phyloP scores from a whole-genome alignment of 2,797 vertebrate species.

The Leptoclinus maculatus region DNA sequence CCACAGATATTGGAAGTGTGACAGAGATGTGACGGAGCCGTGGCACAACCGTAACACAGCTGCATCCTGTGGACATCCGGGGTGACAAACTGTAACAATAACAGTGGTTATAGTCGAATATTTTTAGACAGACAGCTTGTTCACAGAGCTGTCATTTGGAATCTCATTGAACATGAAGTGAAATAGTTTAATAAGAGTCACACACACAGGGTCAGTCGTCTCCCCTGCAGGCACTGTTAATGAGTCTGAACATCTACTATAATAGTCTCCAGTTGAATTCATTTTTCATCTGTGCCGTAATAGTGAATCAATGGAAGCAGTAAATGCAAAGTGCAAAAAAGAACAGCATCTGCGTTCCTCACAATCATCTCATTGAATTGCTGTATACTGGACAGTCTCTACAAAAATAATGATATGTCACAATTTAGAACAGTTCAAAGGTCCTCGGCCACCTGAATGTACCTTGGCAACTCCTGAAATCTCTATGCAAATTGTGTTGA shows the following conservation, averaged over 20 bases:
- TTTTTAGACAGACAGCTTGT: not conserved
- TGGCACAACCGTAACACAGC: not conserved
- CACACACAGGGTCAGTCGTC: constrained; percentile 16
- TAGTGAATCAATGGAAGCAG: not conserved
- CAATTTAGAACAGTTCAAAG: not conserved
- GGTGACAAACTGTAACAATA: not conserved
- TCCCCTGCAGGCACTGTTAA: constrained; percentile 25
- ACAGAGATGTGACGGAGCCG: not conserved
- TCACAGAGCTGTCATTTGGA: constrained; percentile 9
- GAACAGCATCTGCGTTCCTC: not conserved
- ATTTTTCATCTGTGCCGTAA: not conserved
- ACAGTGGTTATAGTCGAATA: not conserved
- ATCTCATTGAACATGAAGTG: constrained; percentile 34
- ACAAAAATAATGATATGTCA: not conserved
- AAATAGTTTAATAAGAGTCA: constrained; percentile 39
- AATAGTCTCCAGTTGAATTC: constrained; percentile 2
- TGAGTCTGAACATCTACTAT: constrained; percentile 14
- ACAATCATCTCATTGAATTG: constrained; percentile 2
- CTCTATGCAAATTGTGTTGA: not conserved
- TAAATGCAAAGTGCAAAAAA: not conserved
- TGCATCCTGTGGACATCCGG: not conserved
- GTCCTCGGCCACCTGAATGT: not conserved
- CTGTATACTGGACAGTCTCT: not conserved
- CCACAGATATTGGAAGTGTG: not conserved
- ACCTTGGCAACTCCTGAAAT: not conserved